phyloP scores from a whole-genome alignment of 2,113 vertebrate species.

The Campylorhamphus procurvoides region DNA sequence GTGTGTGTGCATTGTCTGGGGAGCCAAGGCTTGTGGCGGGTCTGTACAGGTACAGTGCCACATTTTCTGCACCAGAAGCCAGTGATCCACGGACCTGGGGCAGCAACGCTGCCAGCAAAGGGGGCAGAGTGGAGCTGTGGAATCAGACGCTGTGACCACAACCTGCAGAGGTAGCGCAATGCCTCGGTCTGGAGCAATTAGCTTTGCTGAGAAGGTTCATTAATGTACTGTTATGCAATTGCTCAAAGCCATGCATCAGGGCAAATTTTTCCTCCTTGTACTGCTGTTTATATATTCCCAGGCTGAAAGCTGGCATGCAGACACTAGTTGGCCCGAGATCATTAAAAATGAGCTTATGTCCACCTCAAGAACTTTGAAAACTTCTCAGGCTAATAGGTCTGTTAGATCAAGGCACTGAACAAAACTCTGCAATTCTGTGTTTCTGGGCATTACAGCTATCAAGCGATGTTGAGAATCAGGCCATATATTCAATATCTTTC shows the following conservation, averaged over 20 bases:
- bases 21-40: neutral
- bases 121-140: neutral
- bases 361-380: neutral
- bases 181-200: neutral
- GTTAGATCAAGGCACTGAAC: neutral
- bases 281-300: neutral
- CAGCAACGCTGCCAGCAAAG: neutral
- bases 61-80: neutral
- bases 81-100: neutral
- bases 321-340: neutral
- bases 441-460: neutral
- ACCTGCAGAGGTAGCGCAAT: neutral
- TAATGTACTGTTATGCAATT: neutral
- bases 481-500: neutral
- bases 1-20: accelerated
- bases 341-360: neutral
- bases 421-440: neutral
- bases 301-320: neutral
- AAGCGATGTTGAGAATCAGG: neutral
- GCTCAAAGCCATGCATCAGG: neutral
- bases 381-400: neutral
- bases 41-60: accelerated
- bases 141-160: neutral
- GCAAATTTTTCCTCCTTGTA: neutral
- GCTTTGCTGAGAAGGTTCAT: neutral